Conservation (phyloP, 1,140 invertebrate genomes). For the Cephus cinctus region DNA sequence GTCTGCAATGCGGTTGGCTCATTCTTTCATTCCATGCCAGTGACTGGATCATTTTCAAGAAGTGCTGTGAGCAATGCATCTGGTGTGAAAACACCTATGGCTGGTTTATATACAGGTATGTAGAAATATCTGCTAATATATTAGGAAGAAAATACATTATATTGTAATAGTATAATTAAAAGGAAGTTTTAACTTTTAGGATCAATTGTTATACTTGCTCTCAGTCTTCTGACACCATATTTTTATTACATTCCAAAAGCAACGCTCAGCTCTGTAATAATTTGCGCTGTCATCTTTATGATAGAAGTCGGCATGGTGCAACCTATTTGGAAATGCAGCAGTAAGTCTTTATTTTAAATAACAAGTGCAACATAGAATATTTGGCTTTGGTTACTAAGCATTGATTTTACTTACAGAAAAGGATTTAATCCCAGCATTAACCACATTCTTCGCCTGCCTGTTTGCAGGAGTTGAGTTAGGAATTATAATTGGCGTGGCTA, state of each 20-base stretch:
- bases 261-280: conserved; percentile 76
- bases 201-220: conserved; percentile 69
- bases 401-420: conserved; percentile 61
- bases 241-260: conserved; percentile 83
- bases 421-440: conserved; percentile 72
- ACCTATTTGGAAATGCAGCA: conserved; percentile 75
- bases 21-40: conserved; percentile 69
- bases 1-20: conserved; percentile 69
- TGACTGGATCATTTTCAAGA: conserved; percentile 69
- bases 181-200: conserved; percentile 56
- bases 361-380: conserved; percentile 1
- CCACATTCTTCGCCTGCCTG: conserved; percentile 74
- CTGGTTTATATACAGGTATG: conserved; percentile 62
- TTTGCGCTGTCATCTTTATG: conserved; percentile 83
- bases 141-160: too few relatives aligned
- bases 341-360: conserved; percentile 53
- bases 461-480: conserved; percentile 79
- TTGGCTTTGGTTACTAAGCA: conserved; percentile 6
- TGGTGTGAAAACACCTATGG: conserved; percentile 69
- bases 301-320: conserved; percentile 72
- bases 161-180: too few relatives aligned
- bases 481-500: conserved; percentile 76
- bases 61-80: conserved; percentile 73
- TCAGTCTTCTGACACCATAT: conserved; percentile 73
- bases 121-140: conserved; percentile 2